Evolutionary conservation across 2,113 vertebrate genomes (phyloP).

Genomic region (Podarcis cretensis): DNA sequence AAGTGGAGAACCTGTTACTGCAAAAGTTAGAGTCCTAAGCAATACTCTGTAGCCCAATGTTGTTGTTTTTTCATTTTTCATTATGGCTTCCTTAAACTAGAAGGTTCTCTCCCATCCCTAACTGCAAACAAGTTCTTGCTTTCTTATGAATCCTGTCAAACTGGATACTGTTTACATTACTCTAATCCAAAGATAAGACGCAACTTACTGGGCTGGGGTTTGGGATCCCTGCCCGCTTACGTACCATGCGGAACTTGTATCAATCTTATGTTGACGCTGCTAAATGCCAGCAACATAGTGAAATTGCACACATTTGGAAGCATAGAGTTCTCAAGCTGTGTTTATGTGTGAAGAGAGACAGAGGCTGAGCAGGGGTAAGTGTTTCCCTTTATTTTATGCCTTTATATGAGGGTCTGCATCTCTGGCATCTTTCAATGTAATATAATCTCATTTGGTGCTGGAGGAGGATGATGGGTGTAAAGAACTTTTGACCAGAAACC

Average conservation of each 20-base stretch:
- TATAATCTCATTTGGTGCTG: not conserved
- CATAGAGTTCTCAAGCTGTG: not conserved
- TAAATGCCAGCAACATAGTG: not conserved
- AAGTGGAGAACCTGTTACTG: not conserved
- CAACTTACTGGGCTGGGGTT: not conserved
- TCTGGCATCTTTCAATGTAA: not conserved
- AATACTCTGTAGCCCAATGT: not conserved
- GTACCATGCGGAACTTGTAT: not conserved
- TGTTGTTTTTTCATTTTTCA: not conserved
- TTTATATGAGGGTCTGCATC: not conserved
- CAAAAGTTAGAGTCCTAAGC: not conserved
- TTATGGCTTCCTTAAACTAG: rapidly evolving
- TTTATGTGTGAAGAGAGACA: not conserved
- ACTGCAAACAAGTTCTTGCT: not conserved
- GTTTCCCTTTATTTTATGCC: not conserved
- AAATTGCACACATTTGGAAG: not conserved
- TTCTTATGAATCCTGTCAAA: not conserved
- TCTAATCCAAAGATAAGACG: conserved; percentile 24
- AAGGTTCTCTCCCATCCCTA: not conserved
- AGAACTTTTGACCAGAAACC: not conserved
- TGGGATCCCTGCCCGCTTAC: conserved; percentile 4
- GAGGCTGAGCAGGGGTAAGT: not conserved
- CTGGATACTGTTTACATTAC: not conserved
- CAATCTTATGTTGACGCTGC: not conserved
- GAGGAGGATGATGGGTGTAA: not conserved